Evolutionary conservation across 2,797 vertebrate genomes (phyloP).

Genomic region (Hybognathus amarus): DNA sequence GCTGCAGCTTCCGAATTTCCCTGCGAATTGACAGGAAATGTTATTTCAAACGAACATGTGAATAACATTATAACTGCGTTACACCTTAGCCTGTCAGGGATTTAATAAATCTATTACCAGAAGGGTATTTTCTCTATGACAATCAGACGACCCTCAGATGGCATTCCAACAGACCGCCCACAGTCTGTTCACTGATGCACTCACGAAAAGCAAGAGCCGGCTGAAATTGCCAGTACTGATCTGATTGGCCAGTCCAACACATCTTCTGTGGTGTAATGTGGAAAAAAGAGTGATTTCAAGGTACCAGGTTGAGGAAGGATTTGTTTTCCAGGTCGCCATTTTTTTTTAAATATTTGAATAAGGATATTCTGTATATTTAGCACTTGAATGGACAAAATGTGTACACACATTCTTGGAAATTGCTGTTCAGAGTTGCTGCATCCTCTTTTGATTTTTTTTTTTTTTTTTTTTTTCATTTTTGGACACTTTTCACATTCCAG

Average conservation of each 20-base stretch:
- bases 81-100: neutral
- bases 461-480: neutral
- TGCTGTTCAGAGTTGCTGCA: neutral
- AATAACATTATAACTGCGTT: neutral
- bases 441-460: neutral
- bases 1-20: constrained; percentile 9
- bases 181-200: constrained; percentile 17
- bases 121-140: neutral
- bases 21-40: neutral
- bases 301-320: neutral
- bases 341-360: neutral
- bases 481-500: neutral
- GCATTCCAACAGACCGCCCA: constrained; percentile 12
- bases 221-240: constrained; percentile 10
- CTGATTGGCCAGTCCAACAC: neutral
- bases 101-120: constrained; percentile 19
- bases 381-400: neutral
- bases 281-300: neutral
- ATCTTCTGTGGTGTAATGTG: neutral
- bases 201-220: neutral
- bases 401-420: neutral
- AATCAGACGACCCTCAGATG: constrained; percentile 1
- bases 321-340: neutral
- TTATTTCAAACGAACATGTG: constrained; percentile 5
- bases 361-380: neutral